Evolutionary conservation across 2,888 invertebrate species (phyloP), one percentile per base, ranked within the genome.

Genomic region (Alsophila aescularia): DNA sequence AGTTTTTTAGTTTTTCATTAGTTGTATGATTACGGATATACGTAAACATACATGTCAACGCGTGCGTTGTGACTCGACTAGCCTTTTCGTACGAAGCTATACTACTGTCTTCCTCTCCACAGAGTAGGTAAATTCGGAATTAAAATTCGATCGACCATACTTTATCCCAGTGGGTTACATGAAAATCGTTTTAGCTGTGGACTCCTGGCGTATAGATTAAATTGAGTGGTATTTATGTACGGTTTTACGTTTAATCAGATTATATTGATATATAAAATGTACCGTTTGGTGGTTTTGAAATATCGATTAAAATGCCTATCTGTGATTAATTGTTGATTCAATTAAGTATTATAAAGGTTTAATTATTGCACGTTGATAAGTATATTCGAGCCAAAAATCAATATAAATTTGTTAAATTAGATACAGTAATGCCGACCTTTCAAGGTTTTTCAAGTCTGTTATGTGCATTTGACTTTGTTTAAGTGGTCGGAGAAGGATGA

Each of bases 151-250:
- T 85, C 76, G 83, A 77, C 81, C 88, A 80, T 84, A 80, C 80
- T 77, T 85, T 87, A 88, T 87, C 87, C 82, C 67, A 62, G 69
- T 58, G 54, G 45, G 75, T 67, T 75, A 90, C 90, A 90, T 41
- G 86, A 69, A 77, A 90, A 88, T 72, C 83, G 84, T 89, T 90
- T 90, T 89, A 90, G 81, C 83, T 77, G 71, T 75, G 73, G 74
- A 70, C 51, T 55, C 21, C 12, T 50, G 44, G 53, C 48, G 43
- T 57, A 57, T 67, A 67, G 67, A 68, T 67, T 55, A 59, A 47
- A 70, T 70, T 64, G 62, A 76, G 70, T 68, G 68, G 60, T 66
- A 52, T 66, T 60, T 68, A 64, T 69, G 68, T 56, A 24, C 44
- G 68, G 65, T 71, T 65, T 58, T 48, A 52, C 24, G 41, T 60